Base-by-base conservation (phyloP, 1,140 invertebrate species). In the Papilio aristodemus region DNA sequence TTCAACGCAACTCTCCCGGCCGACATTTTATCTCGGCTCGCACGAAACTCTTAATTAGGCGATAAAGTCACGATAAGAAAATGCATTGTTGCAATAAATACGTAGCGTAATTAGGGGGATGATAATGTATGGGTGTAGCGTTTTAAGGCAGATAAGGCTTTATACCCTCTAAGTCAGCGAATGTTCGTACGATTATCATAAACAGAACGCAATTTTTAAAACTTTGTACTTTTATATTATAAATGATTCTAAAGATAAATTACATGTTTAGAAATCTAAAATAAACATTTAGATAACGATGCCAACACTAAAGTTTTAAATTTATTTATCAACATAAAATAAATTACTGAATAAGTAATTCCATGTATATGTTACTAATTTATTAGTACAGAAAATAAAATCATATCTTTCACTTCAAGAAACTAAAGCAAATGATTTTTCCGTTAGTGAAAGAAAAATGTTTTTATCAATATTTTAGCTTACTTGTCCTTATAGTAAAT, bases 11-110 rank as follows among this genome's bases (percentile, higher is more conserved):
- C 76, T 73, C 67, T 62, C 69, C 67, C 68, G 46, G 68, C 67
- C 68, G 46, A 17, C 43, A 38, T 69, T 78, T 81, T 83, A 82
- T 80, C 76, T 69, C 39, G 50, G 72, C 66, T 75, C 67, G 60
- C 71, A 71, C 62, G 67, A 43, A 71, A 67, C 66, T 71, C 66
- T 71, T 69, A 62, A 72, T 72, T 68, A 22, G 19, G 46, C 37
- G 25, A 41, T 64, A 64, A 64, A 64, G 19, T 64, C 19, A 43
- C 37, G 38, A 43, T 25, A 38, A 43, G 11, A 43, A 25, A 46
- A 38, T 64, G 62, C 62, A 64, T 3, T 62, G 62, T 62, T 62
- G 59, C 59, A 62, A 37, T 62, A 62, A 62, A 37, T 62, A 62
- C 14, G 59, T 19, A 14, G 19, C 58, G 59, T 62, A 19, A 62